Conservation (phyloP, 2,113 vertebrate species). For the Zapus hudsonius region DNA sequence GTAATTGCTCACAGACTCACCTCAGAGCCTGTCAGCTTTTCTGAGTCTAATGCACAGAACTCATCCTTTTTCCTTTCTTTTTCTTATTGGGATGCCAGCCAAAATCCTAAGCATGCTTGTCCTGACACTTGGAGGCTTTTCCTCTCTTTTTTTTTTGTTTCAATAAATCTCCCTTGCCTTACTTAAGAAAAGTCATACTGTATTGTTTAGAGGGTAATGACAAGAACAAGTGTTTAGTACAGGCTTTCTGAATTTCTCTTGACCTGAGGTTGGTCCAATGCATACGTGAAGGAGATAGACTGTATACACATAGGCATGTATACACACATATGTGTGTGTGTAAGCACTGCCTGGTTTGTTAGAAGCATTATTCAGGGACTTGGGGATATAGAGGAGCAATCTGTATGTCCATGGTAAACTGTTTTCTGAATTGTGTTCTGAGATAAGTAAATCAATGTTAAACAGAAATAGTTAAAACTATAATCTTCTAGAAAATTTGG, state of each 20-base stretch:
- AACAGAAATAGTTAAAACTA: not conserved
- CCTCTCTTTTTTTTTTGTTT: too few species aligned
- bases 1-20: too few species aligned
- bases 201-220: not conserved
- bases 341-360: too few species aligned
- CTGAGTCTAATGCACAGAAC: too few species aligned
- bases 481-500: not conserved
- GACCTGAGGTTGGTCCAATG: not conserved
- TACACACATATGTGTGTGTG: fast-evolving
- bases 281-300: not conserved
- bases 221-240: not conserved
- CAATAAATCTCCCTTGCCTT: too few species aligned
- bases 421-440: not conserved
- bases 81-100: too few species aligned
- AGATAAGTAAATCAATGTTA: not conserved
- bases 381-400: not conserved
- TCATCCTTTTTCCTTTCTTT: too few species aligned
- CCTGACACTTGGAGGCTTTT: too few species aligned
- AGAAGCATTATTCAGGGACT: not conserved
- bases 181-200: too few species aligned
- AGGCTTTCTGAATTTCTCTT: not conserved
- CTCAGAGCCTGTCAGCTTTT: too few species aligned
- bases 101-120: too few species aligned
- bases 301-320: too few species aligned
- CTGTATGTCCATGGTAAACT: not conserved